Conservation (phyloP, 2,888 invertebrate genomes). For the Nymphalis urticae region DNA sequence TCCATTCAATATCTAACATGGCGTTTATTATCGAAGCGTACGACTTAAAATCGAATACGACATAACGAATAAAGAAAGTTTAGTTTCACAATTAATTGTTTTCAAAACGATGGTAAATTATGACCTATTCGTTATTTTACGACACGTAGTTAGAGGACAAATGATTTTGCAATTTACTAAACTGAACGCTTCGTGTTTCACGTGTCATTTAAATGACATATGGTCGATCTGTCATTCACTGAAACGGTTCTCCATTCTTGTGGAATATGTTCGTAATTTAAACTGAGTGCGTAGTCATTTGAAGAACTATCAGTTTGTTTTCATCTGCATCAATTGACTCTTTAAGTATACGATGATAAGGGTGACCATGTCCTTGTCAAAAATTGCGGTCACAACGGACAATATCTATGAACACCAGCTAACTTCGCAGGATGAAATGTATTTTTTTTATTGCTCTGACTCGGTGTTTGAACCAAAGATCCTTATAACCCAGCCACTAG, state of each 20-base stretch:
- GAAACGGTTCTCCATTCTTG: neutral
- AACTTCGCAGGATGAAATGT: too few species aligned
- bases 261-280: neutral
- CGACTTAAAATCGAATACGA: slow-evolving; percentile 31
- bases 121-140: slow-evolving; percentile 46
- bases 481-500: too few species aligned
- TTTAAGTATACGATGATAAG: too few species aligned
- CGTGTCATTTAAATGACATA: slow-evolving; percentile 35
- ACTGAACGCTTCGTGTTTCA: slow-evolving; percentile 35
- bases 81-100: slow-evolving; percentile 47
- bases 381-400: too few species aligned
- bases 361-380: too few species aligned
- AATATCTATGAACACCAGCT: too few species aligned
- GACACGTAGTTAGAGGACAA: slow-evolving; percentile 45
- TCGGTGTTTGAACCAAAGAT: too few species aligned
- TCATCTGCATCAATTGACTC: too few species aligned
- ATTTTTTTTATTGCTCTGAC: too few species aligned
- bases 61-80: slow-evolving; percentile 43
- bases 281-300: neutral
- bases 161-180: slow-evolving; percentile 38
- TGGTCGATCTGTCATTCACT: slow-evolving; percentile 28
- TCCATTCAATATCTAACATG: neutral
- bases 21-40: slow-evolving; percentile 34
- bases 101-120: slow-evolving; percentile 52
- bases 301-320: too few species aligned